Evolutionary conservation across 1,140 invertebrate genomes (phyloP).

Genomic region (Capitella teleta): DNA sequence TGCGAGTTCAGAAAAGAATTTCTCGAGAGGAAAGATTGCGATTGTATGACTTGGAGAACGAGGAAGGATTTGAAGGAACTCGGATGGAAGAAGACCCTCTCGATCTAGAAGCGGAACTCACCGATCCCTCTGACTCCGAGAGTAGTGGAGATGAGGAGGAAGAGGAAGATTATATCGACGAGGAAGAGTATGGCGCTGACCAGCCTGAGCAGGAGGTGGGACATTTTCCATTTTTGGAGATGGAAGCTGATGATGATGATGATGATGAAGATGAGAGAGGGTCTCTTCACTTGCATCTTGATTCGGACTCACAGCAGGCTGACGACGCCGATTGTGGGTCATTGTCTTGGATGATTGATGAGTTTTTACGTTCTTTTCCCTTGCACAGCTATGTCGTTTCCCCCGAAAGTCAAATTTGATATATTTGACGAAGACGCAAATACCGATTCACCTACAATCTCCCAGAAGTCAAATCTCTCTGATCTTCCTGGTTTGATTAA

Average conservation of each 20-base stretch:
- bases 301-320: too few species aligned
- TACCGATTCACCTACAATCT: conserved; percentile 4
- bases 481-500: too few species aligned
- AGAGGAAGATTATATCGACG: conserved; percentile 38
- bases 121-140: conserved; percentile 6
- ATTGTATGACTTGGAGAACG: conserved; percentile 39
- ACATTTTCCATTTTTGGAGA: conserved; percentile 26
- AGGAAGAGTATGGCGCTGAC: conserved; percentile 15
- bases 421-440: conserved; percentile 11
- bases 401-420: conserved; percentile 8
- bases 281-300: conserved; percentile 8
- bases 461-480: conserved; percentile 7
- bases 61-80: conserved; percentile 25
- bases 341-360: too few species aligned
- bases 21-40: conserved; percentile 52
- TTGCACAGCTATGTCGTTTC: too few species aligned
- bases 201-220: conserved; percentile 21
- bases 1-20: conserved; percentile 49
- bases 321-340: too few species aligned
- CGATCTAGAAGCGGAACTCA: conserved; percentile 17
- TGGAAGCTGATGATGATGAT: conserved; percentile 24
- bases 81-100: conserved; percentile 2
- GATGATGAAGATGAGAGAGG: conserved; percentile 13
- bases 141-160: conserved; percentile 33
- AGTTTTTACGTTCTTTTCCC: too few species aligned